These are phyloP conservation scores for Coptotermes formosanus DNA, from an alignment of 1,140 invertebrate species.

Conservation along the genomic window DNA sequence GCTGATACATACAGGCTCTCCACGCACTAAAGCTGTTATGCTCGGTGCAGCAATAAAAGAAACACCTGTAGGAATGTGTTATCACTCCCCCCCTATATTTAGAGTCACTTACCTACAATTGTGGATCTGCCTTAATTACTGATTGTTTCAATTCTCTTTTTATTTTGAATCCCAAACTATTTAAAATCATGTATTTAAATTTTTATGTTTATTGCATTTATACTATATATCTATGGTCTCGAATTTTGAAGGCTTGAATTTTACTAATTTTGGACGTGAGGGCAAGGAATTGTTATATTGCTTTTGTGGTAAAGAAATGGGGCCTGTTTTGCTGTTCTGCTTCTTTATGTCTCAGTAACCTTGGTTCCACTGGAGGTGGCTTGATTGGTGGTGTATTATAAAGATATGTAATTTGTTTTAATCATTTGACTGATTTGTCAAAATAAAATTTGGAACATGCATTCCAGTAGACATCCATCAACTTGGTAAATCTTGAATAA, in stretches of 20 bases:
- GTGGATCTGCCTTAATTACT: no score
- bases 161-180: background rate
- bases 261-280: background rate
- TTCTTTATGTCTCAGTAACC: background rate
- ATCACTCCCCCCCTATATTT: no score
- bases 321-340: background rate
- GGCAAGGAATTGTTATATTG: background rate
- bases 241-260: background rate
- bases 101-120: no score
- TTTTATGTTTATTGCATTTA: conserved; percentile 2
- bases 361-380: background rate
- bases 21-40: no score
- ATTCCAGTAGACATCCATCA: background rate
- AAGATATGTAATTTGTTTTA: background rate
- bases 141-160: no score
- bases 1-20: no score
- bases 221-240: background rate
- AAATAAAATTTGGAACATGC: background rate
- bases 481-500: background rate
- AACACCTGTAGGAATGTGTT: no score
- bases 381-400: background rate
- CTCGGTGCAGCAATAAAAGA: no score
- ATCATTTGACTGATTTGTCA: background rate
- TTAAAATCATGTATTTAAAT: background rate
- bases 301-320: background rate